Percentiles rank a stretch among this genome's conserved stretches.
Conservation (phyloP, 2,888 invertebrate species). For the Pristionchus mayeri region DNA sequence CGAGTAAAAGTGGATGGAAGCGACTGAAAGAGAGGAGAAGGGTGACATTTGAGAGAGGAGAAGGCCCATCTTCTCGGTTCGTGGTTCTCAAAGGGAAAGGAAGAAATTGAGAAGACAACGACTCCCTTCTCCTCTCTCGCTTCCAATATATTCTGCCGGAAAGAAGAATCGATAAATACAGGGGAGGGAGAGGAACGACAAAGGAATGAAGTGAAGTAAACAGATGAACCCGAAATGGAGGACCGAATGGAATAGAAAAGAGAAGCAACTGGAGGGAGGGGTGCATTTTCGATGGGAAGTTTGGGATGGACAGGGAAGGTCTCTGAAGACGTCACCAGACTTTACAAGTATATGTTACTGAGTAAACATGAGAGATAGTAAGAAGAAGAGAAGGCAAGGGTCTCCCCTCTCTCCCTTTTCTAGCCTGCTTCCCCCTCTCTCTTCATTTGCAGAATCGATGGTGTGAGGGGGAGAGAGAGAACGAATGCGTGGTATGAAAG, state of each 20-base stretch:
- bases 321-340: background rate
- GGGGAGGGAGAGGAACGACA: background rate
- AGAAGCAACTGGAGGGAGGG: background rate
- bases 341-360: slow-evolving; percentile 7
- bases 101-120: background rate
- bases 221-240: background rate
- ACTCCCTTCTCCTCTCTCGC: slow-evolving; percentile 19
- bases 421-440: background rate
- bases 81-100: background rate
- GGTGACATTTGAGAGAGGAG: background rate
- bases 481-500: slow-evolving; percentile 3
- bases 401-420: background rate
- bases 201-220: background rate
- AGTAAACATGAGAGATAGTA: background rate
- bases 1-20: background rate
- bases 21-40: background rate
- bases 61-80: background rate
- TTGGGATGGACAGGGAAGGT: background rate
- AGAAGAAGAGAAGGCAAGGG: background rate
- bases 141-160: slow-evolving; percentile 49
- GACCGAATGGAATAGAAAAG: background rate
- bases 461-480: background rate
- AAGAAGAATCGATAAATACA: slow-evolving; percentile 13
- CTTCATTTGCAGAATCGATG: slow-evolving; percentile 42
- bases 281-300: background rate